phyloP scores from a whole-genome alignment of 2,797 vertebrate species.

The Leucoraja ocellata region DNA sequence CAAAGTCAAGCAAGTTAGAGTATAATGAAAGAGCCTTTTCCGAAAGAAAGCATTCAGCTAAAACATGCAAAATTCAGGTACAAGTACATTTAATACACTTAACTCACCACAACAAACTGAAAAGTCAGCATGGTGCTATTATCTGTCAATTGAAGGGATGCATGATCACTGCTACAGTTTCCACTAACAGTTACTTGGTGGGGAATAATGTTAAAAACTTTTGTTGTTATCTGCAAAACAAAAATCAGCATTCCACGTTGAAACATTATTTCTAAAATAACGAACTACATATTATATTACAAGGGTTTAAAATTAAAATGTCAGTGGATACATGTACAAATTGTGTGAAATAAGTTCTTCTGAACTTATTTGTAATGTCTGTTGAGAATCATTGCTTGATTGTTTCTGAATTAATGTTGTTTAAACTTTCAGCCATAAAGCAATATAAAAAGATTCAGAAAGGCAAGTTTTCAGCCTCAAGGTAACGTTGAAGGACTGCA shows the following conservation, averaged over 20 bases:
- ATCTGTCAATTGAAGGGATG: conserved; percentile 20
- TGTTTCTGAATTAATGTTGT: neutral
- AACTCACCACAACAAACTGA: conserved; percentile 30
- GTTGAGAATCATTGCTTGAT: neutral
- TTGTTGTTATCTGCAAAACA: neutral
- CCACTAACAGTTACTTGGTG: neutral
- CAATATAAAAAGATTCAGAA: neutral
- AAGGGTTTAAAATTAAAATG: neutral
- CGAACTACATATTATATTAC: neutral
- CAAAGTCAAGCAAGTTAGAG: neutral
- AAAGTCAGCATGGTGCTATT: neutral
- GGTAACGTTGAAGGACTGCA: neutral
- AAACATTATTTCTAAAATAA: neutral
- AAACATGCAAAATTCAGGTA: neutral
- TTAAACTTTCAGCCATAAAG: neutral
- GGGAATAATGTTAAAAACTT: conserved; percentile 30
- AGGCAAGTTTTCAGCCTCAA: neutral
- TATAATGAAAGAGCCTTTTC: neutral
- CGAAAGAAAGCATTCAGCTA: neutral
- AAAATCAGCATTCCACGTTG: neutral
- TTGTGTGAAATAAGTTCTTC: neutral
- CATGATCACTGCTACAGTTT: conserved; percentile 19
- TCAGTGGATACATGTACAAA: neutral
- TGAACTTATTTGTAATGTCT: neutral
- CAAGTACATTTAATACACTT: neutral